These are phyloP conservation scores for Ophiothrix spiculata DNA, from an alignment of 35 echinoderm and acorn worm species.

Conservation along the genomic window DNA sequence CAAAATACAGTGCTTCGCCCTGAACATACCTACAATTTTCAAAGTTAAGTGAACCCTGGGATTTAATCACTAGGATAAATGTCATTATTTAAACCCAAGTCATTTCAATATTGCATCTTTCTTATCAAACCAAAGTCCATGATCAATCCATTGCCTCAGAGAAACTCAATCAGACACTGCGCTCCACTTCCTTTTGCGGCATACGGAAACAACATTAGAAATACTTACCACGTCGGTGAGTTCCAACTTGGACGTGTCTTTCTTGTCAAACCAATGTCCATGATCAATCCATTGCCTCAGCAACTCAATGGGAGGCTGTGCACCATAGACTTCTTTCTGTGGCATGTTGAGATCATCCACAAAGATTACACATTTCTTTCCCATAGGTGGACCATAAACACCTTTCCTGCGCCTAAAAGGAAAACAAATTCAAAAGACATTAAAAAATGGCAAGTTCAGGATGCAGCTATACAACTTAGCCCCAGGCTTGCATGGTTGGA, in stretches of 20 bases:
- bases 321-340: slow-evolving; percentile 94
- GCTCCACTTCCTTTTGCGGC: slow-evolving; percentile 96
- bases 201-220: slow-evolving; percentile 48
- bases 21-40: too few species aligned
- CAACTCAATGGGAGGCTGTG: slow-evolving; percentile 92
- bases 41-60: too few species aligned
- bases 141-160: slow-evolving; percentile 91
- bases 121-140: slow-evolving; percentile 93
- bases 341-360: slow-evolving; percentile 99
- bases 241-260: slow-evolving; percentile 88
- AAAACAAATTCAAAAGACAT: too few species aligned
- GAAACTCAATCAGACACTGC: slow-evolving; percentile 87
- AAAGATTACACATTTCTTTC: slow-evolving; percentile 96
- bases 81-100: too few species aligned
- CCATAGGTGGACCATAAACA: slow-evolving; percentile 91
- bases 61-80: too few species aligned
- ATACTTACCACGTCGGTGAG: slow-evolving; percentile 72
- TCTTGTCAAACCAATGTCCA: slow-evolving; percentile 95
- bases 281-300: slow-evolving; percentile 92
- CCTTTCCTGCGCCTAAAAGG: slow-evolving; percentile 78
- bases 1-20: too few species aligned
- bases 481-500: too few species aligned
- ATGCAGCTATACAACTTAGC: too few species aligned
- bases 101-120: too few species aligned
- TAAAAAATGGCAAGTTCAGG: too few species aligned